Evolutionary conservation across 2,888 invertebrate species (phyloP).

Genomic region (Drosophila merina): DNA sequence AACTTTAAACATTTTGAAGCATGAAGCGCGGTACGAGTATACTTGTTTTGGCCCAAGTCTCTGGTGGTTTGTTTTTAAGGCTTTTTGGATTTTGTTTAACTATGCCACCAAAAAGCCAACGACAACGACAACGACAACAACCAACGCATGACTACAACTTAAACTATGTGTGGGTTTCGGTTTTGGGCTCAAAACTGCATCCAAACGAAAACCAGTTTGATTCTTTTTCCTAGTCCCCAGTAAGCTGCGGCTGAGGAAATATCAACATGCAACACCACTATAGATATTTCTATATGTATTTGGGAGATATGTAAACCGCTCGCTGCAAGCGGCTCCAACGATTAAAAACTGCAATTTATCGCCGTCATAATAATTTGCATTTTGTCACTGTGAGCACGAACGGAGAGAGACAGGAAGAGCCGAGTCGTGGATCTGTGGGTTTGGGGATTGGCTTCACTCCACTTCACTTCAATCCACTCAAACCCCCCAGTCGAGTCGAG

Average conservation of each 20-base stretch:
- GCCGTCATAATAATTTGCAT: constrained; percentile 78
- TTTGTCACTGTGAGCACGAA: constrained; percentile 68
- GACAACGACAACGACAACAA: constrained; percentile 24
- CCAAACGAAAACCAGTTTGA: constrained; percentile 67
- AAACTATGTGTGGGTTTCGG: constrained; percentile 73
- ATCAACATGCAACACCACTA: constrained; percentile 33
- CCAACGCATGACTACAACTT: constrained; percentile 65
- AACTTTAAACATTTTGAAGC: constrained; percentile 69
- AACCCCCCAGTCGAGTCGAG: not conserved
- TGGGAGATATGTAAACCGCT: constrained; percentile 34
- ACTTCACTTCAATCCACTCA: constrained; percentile 1
- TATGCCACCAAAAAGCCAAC: constrained; percentile 53
- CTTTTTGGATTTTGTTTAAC: constrained; percentile 25
- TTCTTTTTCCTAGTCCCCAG: constrained; percentile 65
- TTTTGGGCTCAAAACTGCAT: constrained; percentile 53
- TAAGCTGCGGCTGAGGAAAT: constrained; percentile 22
- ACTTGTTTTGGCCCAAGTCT: constrained; percentile 69
- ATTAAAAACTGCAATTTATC: constrained; percentile 79
- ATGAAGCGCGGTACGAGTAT: constrained; percentile 69
- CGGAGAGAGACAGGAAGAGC: constrained; percentile 26
- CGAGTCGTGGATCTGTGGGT: constrained; percentile 27
- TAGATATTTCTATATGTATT: constrained; percentile 47
- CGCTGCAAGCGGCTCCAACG: constrained; percentile 58
- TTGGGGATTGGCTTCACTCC: constrained; percentile 52
- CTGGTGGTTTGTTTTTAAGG: constrained; percentile 30